These are phyloP conservation scores for Vombatus ursinus DNA, from an alignment of 2,113 vertebrate genomes.

Conservation along the genomic window DNA sequence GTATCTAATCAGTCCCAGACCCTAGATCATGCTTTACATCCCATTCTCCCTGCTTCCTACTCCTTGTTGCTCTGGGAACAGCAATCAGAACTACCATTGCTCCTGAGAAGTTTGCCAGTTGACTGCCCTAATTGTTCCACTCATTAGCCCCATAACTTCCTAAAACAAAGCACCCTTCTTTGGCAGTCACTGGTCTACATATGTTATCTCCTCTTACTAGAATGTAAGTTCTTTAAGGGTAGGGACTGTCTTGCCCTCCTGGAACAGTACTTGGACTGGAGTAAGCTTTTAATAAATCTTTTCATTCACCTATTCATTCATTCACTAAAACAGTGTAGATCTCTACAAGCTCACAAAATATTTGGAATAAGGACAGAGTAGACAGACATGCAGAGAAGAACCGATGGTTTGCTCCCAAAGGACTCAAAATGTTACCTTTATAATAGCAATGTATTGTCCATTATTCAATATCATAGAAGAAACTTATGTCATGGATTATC, in stretches of 20 bases:
- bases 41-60: not conserved
- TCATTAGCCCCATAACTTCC: not conserved
- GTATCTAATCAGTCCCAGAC: not conserved
- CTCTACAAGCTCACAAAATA: not conserved
- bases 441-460: not conserved
- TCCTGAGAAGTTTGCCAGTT: not conserved
- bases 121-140: not conserved
- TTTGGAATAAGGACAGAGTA: not conserved
- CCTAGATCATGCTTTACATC: not conserved
- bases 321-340: not conserved
- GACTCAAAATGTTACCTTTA: not conserved
- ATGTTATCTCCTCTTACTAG: not conserved
- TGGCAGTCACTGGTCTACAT: not conserved
- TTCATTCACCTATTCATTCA: not conserved
- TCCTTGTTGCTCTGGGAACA: not conserved
- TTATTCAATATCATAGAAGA: not conserved
- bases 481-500: not conserved
- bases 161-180: not conserved
- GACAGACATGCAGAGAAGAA: not conserved
- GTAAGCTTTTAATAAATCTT: not conserved
- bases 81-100: not conserved
- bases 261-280: not conserved
- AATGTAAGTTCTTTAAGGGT: not conserved
- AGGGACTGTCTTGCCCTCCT: not conserved
- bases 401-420: not conserved